phyloP scores from a whole-genome alignment of 2,113 vertebrate species.

The Cyphomyrus discorhynchus region DNA sequence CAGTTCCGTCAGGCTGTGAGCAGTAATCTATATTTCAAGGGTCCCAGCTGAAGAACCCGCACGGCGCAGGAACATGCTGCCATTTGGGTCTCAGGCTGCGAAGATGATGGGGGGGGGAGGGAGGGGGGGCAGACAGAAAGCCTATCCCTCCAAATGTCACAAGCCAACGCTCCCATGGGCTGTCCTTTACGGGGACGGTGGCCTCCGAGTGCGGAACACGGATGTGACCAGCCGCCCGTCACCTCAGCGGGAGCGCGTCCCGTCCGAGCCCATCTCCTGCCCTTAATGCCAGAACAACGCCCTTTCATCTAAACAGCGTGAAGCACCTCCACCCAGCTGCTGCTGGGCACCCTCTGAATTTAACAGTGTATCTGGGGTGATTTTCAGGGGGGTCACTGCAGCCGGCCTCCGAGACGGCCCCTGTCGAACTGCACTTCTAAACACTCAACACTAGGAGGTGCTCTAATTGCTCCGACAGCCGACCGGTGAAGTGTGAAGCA shows the following conservation, averaged over 20 bases:
- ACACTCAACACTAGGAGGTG: conserved; percentile 43
- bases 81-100: conserved; percentile 11
- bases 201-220: neutral
- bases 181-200: neutral
- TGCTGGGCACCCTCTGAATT: conserved; percentile 58
- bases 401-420: conserved; percentile 32
- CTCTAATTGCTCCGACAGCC: conserved; percentile 64
- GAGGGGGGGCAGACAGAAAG: neutral
- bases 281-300: conserved; percentile 40
- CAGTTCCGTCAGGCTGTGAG: neutral
- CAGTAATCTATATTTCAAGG: conserved; percentile 6
- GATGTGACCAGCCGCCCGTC: neutral
- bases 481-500: conserved; percentile 34
- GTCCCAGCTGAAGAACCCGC: neutral
- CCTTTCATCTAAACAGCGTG: conserved; percentile 64
- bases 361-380: conserved; percentile 35
- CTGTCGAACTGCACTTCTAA: conserved; percentile 49
- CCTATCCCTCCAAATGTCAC: conserved; percentile 19
- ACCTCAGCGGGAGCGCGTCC: neutral
- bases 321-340: conserved; percentile 53
- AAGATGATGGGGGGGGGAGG: neutral
- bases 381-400: conserved; percentile 38
- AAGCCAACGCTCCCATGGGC: neutral
- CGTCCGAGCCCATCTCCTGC: neutral
- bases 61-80: neutral